phyloP scores from a whole-genome alignment of 1,140 invertebrate genomes.

The Eurosta solidaginis region DNA sequence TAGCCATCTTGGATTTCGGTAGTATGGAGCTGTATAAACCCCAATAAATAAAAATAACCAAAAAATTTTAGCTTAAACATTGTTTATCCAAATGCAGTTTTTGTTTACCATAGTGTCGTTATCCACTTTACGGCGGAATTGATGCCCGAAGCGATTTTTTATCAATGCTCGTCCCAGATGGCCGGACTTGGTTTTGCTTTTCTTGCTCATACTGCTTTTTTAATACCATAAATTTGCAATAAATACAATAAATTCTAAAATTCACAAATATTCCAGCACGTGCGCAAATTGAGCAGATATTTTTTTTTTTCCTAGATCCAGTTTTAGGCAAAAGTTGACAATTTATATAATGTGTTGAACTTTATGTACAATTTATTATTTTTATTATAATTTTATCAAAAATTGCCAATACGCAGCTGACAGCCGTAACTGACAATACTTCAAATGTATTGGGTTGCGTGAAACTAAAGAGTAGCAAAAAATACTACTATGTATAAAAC shows the following conservation, averaged over 20 bases:
- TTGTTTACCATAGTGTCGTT: constrained; percentile 68
- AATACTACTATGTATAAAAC: no score
- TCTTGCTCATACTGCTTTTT: constrained; percentile 42
- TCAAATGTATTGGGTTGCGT: no score
- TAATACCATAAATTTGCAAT: not conserved
- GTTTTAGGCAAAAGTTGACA: no score
- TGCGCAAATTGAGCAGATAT: not conserved
- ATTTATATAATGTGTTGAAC: no score
- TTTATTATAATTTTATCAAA: no score
- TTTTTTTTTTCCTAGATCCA: no score
- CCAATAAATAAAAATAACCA: no score
- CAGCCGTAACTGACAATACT: no score
- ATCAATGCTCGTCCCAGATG: constrained; percentile 74
- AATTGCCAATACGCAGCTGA: no score
- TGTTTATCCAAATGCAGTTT: not conserved
- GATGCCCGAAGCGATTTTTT: constrained; percentile 72
- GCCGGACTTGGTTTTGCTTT: constrained; percentile 37
- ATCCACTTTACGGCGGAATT: constrained; percentile 65
- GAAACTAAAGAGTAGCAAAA: no score
- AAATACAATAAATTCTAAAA: not conserved
- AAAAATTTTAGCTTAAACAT: no score
- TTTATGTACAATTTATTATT: no score
- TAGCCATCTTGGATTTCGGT: constrained; percentile 87
- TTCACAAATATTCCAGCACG: not conserved
- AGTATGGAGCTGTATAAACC: constrained; percentile 84